Evolutionary conservation across 37 sponge, comb jelly and placozoan species (phyloP).

Genomic region (Beroe ovata): DNA sequence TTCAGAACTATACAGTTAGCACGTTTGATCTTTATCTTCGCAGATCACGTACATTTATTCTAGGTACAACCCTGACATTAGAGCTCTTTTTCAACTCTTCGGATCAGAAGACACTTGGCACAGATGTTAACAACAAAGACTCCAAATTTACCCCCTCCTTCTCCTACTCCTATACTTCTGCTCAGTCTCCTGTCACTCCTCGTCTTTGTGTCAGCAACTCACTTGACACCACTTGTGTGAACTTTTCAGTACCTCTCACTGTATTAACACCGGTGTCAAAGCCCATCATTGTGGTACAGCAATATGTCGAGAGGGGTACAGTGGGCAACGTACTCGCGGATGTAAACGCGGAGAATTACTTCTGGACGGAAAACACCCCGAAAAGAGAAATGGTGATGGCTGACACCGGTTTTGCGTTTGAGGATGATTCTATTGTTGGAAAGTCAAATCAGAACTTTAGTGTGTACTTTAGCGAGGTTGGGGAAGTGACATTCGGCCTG

Average conservation of each 20-base stretch:
- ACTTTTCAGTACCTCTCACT: not conserved
- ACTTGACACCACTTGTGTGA: not conserved
- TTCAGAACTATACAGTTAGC: no score
- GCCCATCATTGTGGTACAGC: not conserved
- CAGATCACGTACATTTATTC: not conserved
- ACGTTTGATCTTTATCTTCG: not conserved
- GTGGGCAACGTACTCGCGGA: not conserved
- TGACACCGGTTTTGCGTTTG: not conserved
- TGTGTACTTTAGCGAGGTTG: not conserved
- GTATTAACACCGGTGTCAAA: not conserved
- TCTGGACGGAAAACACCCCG: not conserved
- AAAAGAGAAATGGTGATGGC: not conserved
- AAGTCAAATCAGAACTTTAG: not conserved
- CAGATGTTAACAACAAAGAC: constrained; percentile 34
- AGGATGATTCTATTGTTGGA: not conserved
- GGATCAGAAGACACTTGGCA: not conserved
- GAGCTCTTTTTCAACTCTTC: not conserved
- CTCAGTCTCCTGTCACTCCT: not conserved
- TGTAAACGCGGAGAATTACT: not conserved
- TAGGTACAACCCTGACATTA: constrained; percentile 27
- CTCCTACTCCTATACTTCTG: constrained; percentile 9
- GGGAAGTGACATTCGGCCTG: not conserved
- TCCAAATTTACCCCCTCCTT: constrained; percentile 22
- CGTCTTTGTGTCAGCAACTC: constrained; percentile 51
- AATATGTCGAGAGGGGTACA: not conserved